Base-by-base conservation (phyloP, 2,113 vertebrate species). In the Todiramphus chloris region DNA sequence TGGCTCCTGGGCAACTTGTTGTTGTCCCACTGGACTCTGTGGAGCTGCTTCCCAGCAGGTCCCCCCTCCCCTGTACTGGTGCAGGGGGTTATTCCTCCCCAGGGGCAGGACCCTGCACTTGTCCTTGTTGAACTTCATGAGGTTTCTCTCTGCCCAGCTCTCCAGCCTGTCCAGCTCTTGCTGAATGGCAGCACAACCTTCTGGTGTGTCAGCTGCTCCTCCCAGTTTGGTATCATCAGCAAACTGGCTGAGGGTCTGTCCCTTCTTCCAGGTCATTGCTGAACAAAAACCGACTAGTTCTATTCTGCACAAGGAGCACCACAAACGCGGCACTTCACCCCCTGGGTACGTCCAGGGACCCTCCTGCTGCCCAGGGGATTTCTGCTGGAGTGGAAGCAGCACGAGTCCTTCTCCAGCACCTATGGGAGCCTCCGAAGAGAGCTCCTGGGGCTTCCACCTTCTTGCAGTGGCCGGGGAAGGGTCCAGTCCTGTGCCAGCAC, bases 341-440 rank as follows among this genome's bases (percentile, higher is more conserved):
- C 3, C 1, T 16, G 33, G 27, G 30, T 25, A 16, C 30, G 12
- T 33, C 58, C 43, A 8, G 31, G 59, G 53, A 20, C 30, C 64
- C 43, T 82, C 59, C 21, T 7, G 0, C 50, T 48, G 7, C 3
- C 31, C 72, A 31, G 37, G 39, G 60, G 18, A 20, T 78, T 79
- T 15, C 44, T 69, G 2, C 23, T 56, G 41, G 19, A 39, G 10
- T 14, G 16, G 35, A 17, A 68, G 73, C 81, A 53, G 39, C 67
- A 33, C 39, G 5, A 0, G 0, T 23, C 82, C n/a, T 83, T 20
- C 63, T n/a, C 41, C 7, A 1, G 51, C 44, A 48, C 60, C 64
- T 76, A 51, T 16, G 0, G 19, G 63, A 82, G 35, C 43, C 62
- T 73, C 74, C 51, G 24, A 89, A 39, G 62, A 83, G 58, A 39